Evolutionary conservation across 2,113 vertebrate species (phyloP).

Genomic region (Philantomba maxwellii): DNA sequence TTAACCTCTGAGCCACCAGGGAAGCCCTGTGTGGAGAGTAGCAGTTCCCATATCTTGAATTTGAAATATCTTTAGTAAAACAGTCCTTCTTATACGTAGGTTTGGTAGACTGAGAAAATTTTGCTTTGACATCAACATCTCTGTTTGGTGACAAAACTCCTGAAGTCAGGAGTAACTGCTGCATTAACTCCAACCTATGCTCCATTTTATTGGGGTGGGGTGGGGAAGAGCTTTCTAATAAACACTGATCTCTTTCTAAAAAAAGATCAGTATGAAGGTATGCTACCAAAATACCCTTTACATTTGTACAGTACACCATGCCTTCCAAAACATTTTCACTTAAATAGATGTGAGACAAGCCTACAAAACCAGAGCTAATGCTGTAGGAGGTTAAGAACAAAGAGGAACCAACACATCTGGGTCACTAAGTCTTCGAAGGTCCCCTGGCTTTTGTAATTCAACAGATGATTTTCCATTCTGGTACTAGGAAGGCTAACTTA

Average conservation of each 20-base stretch:
- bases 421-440: not conserved
- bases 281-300: not conserved
- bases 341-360: not conserved
- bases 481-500: not conserved
- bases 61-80: slow-evolving; percentile 17
- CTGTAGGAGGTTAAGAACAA: not conserved
- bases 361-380: not conserved
- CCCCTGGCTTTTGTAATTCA: not conserved
- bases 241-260: not conserved
- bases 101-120: not conserved
- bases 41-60: not conserved
- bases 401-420: not conserved
- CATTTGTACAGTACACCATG: not conserved
- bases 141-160: slow-evolving; percentile 26
- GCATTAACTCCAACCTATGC: not conserved
- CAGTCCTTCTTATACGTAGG: not conserved
- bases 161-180: not conserved
- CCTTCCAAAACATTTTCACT: slow-evolving; percentile 13
- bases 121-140: not conserved
- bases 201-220: not conserved
- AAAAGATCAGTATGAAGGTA: not conserved
- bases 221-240: not conserved
- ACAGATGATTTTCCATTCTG: not conserved
- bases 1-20: too few relatives aligned
- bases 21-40: accelerated